Conservation (phyloP, 1,140 invertebrate species). For the Rhyacophila brunnea region DNA sequence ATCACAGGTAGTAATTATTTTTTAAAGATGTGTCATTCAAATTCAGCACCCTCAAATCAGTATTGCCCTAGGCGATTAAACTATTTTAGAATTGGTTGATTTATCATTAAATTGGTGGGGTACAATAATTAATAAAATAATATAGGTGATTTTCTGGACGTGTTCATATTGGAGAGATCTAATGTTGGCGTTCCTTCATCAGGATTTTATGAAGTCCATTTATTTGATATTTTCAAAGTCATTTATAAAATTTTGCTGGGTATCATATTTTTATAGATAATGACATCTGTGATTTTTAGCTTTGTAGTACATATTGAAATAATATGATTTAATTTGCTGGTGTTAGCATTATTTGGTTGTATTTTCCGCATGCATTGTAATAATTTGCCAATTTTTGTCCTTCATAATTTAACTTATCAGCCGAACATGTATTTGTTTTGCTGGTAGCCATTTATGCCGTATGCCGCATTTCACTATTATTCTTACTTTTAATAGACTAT, state of each 20-base stretch:
- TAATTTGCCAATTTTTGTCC: constrained; percentile 16
- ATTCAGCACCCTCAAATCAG: not conserved
- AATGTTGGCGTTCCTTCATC: too few species aligned
- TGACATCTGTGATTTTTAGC: constrained; percentile 34
- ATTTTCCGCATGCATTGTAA: constrained; percentile 26
- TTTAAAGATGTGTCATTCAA: constrained; percentile 18
- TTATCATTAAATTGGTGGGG: too few species aligned
- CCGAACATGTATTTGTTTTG: not conserved
- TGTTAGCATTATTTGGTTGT: too few species aligned
- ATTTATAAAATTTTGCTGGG: not conserved
- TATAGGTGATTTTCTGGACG: too few species aligned
- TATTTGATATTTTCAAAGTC: too few species aligned
- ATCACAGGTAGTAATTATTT: constrained; percentile 24
- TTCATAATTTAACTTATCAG: too few species aligned
- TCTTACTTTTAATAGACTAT: constrained; percentile 2
- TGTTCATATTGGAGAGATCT: too few species aligned
- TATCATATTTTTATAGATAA: constrained; percentile 30
- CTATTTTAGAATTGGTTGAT: too few species aligned
- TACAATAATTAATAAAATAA: too few species aligned
- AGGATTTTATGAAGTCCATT: too few species aligned
- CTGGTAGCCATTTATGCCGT: constrained; percentile 3
- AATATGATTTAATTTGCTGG: constrained; percentile 24
- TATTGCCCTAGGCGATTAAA: too few species aligned
- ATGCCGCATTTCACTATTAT: constrained; percentile 20
- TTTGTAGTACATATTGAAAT: constrained; percentile 17